phyloP scores from a whole-genome alignment of 2,888 invertebrate genomes.

The Mellilla xanthometata region DNA sequence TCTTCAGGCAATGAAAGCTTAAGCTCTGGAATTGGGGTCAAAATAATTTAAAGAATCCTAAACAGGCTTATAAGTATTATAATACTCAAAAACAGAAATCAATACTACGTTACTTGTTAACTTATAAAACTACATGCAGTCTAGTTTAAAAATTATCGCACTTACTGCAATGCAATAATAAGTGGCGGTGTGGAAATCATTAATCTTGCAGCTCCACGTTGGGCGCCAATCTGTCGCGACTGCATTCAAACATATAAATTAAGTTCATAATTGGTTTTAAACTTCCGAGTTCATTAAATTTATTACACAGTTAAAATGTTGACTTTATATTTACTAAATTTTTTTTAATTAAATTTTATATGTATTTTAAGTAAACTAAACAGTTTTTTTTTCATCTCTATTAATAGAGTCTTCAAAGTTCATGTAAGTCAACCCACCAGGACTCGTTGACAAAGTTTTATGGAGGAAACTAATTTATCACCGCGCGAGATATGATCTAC shows the following conservation, averaged over 20 bases:
- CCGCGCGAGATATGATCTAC: conserved; percentile 57
- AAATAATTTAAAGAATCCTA: too few relatives aligned
- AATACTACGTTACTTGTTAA: too few relatives aligned
- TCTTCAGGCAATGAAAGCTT: too few relatives aligned
- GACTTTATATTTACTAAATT: neutral
- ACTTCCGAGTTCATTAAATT: neutral
- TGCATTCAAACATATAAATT: conserved; percentile 27
- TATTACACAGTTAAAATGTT: neutral
- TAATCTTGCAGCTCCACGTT: conserved; percentile 52
- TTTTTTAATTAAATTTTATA: too few relatives aligned
- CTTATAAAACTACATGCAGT: neutral
- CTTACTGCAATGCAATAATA: conserved; percentile 39
- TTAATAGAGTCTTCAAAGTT: conserved; percentile 31
- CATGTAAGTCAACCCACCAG: conserved; percentile 32
- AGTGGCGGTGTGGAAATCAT: conserved; percentile 45
- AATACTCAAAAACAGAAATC: too few relatives aligned
- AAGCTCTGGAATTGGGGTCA: too few relatives aligned
- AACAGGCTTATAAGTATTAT: too few relatives aligned
- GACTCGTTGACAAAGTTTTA: conserved; percentile 46
- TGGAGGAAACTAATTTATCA: conserved; percentile 61
- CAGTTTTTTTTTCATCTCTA: conserved; percentile 10
- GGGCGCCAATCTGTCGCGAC: conserved; percentile 49
- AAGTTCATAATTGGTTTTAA: neutral
- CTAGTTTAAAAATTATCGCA: neutral
- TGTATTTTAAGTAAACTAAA: neutral